Percentiles rank a stretch among this genome's conserved stretches.
phyloP scores from a whole-genome alignment of 2,797 vertebrate species.

The Iguana delicatissima region DNA sequence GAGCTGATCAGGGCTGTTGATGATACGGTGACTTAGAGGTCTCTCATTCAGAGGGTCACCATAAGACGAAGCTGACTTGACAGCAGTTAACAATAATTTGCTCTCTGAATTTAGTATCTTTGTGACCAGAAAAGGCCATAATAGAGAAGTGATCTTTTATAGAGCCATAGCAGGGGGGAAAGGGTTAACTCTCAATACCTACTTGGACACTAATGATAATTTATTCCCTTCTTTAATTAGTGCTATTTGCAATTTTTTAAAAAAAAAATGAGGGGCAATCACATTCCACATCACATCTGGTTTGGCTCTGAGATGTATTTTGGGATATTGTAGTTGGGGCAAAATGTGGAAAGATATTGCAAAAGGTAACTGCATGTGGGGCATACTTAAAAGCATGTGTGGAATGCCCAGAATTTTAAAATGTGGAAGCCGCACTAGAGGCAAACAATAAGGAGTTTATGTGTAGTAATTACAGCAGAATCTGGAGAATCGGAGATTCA shows the following conservation, averaged over 20 bases:
- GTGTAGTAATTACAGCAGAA: background rate
- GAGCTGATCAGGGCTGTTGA: too few relatives aligned
- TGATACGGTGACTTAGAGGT: too few relatives aligned
- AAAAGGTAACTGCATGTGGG: background rate
- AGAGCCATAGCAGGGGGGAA: background rate
- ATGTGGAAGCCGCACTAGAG: background rate
- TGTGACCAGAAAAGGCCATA: background rate
- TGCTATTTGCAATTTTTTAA: too few relatives aligned
- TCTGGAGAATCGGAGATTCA: background rate
- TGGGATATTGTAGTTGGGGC: background rate
- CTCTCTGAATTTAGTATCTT: background rate
- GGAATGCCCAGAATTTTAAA: background rate
- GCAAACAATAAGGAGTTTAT: background rate
- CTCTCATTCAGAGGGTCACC: too few relatives aligned
- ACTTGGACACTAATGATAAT: too few relatives aligned
- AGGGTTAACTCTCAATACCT: background rate
- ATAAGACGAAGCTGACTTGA: too few relatives aligned
- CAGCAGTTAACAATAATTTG: too few relatives aligned
- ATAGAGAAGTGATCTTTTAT: too few relatives aligned
- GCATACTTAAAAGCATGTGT: background rate
- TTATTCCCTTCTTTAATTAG: background rate
- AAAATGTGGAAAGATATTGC: background rate
- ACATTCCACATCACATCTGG: background rate
- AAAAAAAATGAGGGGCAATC: background rate
- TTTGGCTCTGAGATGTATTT: background rate